Conservation (phyloP, 2,797 vertebrate genomes). For the Sebastes diaconus region DNA sequence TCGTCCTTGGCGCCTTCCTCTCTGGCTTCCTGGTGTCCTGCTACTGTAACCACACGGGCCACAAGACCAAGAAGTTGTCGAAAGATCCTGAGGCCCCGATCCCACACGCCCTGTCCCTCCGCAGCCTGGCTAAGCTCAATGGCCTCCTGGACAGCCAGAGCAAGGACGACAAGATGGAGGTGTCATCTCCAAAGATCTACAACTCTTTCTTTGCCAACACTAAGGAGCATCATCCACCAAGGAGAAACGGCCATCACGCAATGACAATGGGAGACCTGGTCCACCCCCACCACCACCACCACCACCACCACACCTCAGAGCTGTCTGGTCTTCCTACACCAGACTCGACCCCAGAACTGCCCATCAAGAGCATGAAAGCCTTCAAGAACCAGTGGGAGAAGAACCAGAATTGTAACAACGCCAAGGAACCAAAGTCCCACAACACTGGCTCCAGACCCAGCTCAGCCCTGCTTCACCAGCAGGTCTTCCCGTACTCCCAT, state of each 20-base stretch:
- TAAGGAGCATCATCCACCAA: constrained; percentile 76
- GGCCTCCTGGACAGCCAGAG: constrained; percentile 85
- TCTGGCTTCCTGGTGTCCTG: constrained; percentile 92
- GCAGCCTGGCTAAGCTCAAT: constrained; percentile 90
- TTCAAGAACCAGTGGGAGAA: constrained; percentile 91
- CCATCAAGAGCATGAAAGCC: constrained; percentile 89
- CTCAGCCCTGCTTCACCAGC: constrained; percentile 79
- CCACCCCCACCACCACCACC: constrained; percentile 77
- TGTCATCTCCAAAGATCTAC: constrained; percentile 86
- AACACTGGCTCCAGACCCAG: constrained; percentile 78
- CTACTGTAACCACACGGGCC: constrained; percentile 88
- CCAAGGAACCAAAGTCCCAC: constrained; percentile 85
- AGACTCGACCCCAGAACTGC: constrained; percentile 91
- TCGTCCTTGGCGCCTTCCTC: constrained; percentile 90
- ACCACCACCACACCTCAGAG: constrained; percentile 84
- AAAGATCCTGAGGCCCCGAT: constrained; percentile 89
- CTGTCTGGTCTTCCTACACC: constrained; percentile 91
- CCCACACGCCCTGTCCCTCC: constrained; percentile 89
- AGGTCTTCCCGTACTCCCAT: constrained; percentile 83
- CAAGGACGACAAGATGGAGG: constrained; percentile 85
- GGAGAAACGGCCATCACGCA: constrained; percentile 77
- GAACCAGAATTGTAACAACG: constrained; percentile 94
- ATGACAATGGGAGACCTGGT: constrained; percentile 82
- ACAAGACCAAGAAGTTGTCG: constrained; percentile 81
- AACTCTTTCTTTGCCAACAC: constrained; percentile 83